Evolutionary conservation across 2,797 vertebrate species (phyloP).

Genomic region (Synanceia verrucosa): DNA sequence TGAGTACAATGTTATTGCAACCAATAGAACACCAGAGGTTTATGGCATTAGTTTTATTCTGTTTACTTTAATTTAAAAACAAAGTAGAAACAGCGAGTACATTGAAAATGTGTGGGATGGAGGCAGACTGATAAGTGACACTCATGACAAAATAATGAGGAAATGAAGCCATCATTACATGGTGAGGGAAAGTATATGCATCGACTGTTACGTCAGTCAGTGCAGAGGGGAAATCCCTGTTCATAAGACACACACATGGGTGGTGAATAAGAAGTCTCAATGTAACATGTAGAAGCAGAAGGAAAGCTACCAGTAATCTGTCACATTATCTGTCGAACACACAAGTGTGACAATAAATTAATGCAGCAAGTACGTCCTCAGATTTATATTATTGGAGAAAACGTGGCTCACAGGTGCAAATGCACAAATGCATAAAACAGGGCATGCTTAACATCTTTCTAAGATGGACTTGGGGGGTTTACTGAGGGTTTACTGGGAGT

Average conservation of each 20-base stretch:
- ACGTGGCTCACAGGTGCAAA: not conserved
- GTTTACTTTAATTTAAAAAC: not conserved
- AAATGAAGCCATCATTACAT: conserved; percentile 14
- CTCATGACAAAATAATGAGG: conserved; percentile 12
- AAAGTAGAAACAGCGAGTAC: not conserved
- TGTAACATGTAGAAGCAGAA: not conserved
- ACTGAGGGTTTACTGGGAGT: too few relatives aligned
- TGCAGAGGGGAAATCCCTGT: conserved; percentile 16
- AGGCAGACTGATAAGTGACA: conserved; percentile 3
- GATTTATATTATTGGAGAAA: not conserved
- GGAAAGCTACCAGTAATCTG: conserved; percentile 11
- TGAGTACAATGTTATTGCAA: not conserved
- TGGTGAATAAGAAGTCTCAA: not conserved
- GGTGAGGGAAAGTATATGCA: not conserved
- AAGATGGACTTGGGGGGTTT: not conserved
- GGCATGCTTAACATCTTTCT: conserved; percentile 3
- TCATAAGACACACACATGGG: conserved; percentile 13
- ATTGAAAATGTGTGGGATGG: conserved; percentile 20
- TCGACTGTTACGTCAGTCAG: conserved; percentile 4
- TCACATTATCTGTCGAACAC: conserved; percentile 14
- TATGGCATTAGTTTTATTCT: too few relatives aligned
- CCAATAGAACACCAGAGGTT: too few relatives aligned
- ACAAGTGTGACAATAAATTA: conserved; percentile 23
- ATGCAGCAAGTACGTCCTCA: conserved; percentile 10
- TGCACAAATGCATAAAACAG: conserved; percentile 13